phyloP scores from a whole-genome alignment of 2,797 vertebrate genomes.

The Hyperoplus immaculatus region DNA sequence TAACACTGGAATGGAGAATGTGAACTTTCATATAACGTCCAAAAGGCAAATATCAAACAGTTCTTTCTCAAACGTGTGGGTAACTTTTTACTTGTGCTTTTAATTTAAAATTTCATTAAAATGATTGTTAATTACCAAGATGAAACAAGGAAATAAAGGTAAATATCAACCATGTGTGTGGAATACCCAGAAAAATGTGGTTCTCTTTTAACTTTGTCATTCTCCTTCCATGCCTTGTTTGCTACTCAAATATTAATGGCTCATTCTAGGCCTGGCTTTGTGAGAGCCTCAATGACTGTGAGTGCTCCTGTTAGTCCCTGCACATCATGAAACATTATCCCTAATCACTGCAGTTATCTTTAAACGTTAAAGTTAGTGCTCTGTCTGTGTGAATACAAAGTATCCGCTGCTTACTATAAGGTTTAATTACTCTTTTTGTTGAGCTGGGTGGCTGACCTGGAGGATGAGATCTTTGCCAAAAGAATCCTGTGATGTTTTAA shows the following conservation, averaged over 20 bases:
- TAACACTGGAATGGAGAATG: neutral
- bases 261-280: conserved; percentile 22
- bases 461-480: conserved; percentile 2
- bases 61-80: neutral
- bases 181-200: neutral
- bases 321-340: conserved; percentile 27
- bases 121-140: neutral
- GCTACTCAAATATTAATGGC: conserved; percentile 44
- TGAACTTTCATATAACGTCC: neutral
- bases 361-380: conserved; percentile 11
- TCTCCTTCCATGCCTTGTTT: conserved; percentile 35
- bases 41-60: neutral
- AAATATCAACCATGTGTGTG: conserved; percentile 19
- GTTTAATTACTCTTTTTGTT: conserved; percentile 25
- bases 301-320: conserved; percentile 22
- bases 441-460: neutral
- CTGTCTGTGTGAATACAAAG: conserved; percentile 15
- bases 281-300: neutral
- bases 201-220: conserved; percentile 1
- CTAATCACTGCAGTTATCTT: conserved; percentile 30
- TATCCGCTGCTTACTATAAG: neutral
- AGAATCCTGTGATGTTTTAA: conserved; percentile 20
- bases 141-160: conserved; percentile 11
- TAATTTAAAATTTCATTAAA: neutral
- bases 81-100: neutral